A percentile compares a stretch with the other conserved stretches of the same genome.
Evolutionary conservation across 2,888 invertebrate species (phyloP).

Genomic region (Eledona agricola): DNA sequence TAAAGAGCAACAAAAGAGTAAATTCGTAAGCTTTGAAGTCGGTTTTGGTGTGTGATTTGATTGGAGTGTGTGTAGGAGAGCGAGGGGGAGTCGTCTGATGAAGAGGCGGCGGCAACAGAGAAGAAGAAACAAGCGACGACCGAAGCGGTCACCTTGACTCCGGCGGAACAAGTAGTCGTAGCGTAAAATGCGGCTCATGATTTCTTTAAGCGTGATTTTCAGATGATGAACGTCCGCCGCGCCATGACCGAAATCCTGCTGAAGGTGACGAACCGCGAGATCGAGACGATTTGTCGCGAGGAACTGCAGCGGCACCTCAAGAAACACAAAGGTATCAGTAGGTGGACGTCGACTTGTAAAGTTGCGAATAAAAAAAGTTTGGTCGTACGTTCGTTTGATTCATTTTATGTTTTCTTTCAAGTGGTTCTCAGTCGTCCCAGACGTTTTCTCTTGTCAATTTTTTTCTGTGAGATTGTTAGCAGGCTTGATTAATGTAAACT

Average conservation of each 20-base stretch:
- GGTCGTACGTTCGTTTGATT: conserved; percentile 29
- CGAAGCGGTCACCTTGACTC: conserved; percentile 50
- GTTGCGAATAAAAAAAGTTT: conserved; percentile 26
- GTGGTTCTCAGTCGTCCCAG: conserved; percentile 7
- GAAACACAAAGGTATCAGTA: conserved; percentile 77
- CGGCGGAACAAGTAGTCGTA: conserved; percentile 69
- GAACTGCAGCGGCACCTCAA: conserved; percentile 79
- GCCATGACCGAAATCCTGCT: conserved; percentile 93
- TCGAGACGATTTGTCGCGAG: conserved; percentile 84
- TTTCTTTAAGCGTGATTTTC: conserved; percentile 44
- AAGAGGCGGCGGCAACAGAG: conserved; percentile 55
- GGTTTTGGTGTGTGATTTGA: conserved; percentile 9
- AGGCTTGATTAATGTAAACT: conserved; percentile 61
- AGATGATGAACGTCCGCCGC: conserved; percentile 89
- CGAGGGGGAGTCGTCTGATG: conserved; percentile 65
- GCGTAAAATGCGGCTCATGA: neutral
- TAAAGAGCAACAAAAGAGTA: conserved; percentile 66
- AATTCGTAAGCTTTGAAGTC: conserved; percentile 65
- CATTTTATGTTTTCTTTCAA: conserved; percentile 20
- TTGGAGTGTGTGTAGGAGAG: conserved; percentile 51
- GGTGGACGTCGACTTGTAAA: conserved; percentile 34
- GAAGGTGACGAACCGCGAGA: conserved; percentile 92
- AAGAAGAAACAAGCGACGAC: conserved; percentile 52
- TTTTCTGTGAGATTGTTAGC: conserved; percentile 55
- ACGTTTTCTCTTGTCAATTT: conserved; percentile 12